Conservation (phyloP, 1,140 invertebrate genomes). For the Galleria mellonella region DNA sequence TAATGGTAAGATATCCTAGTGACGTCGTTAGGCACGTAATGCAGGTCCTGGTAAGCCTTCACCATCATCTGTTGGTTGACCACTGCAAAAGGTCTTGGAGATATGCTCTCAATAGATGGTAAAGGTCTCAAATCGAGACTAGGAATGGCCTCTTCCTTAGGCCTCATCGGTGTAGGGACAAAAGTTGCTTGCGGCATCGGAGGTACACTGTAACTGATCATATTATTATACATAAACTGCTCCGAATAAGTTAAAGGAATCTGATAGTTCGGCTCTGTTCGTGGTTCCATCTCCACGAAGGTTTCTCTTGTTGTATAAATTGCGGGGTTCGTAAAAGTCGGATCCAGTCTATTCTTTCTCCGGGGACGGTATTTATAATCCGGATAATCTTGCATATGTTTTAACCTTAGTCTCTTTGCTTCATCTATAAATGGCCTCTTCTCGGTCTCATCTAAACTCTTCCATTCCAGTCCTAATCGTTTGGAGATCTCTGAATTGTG, state of each 20-base stretch:
- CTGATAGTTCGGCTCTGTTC: conserved; percentile 40
- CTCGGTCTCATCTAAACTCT: conserved; percentile 79
- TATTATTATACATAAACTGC: conserved; percentile 61
- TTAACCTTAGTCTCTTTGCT: conserved; percentile 81
- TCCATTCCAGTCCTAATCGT: conserved; percentile 82
- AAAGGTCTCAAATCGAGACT: conserved; percentile 52
- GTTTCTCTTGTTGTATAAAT: conserved; percentile 41
- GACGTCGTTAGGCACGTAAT: conserved; percentile 58
- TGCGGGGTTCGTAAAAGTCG: conserved; percentile 30
- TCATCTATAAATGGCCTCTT: conserved; percentile 90
- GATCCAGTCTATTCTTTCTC: conserved; percentile 77
- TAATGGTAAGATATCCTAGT: conserved; percentile 62
- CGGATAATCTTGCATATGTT: conserved; percentile 86
- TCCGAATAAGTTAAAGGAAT: conserved; percentile 46
- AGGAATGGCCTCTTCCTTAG: conserved; percentile 45
- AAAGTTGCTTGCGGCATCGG: conserved; percentile 52
- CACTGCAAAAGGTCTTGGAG: conserved; percentile 58
- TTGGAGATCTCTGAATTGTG: conserved; percentile 87
- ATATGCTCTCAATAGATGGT: conserved; percentile 65
- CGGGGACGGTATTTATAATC: conserved; percentile 83
- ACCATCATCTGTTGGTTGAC: conserved; percentile 73
- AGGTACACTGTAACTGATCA: conserved; percentile 59
- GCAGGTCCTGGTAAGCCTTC: conserved; percentile 67
- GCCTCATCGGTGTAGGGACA: conserved; percentile 36
- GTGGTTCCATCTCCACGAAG: conserved; percentile 47